Percentiles rank a stretch among this genome's conserved stretches.
Evolutionary conservation across 1,140 invertebrate species (phyloP).

Genomic region (Homarus americanus): DNA sequence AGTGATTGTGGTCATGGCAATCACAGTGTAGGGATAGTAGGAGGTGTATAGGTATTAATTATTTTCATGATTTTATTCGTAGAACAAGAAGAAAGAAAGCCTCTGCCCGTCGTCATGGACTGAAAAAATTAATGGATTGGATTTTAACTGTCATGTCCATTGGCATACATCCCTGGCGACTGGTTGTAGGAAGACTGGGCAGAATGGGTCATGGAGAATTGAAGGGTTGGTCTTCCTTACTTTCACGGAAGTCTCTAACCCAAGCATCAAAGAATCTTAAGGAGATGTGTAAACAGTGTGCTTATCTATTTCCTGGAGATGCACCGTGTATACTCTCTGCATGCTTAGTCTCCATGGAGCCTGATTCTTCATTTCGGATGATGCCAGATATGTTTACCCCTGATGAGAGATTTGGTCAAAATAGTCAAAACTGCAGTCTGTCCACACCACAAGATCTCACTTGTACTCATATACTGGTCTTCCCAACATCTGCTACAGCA

Average conservation of each 20-base stretch:
- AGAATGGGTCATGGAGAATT: slow-evolving; percentile 98
- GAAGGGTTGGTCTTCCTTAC: slow-evolving; percentile 95
- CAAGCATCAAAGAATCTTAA: slow-evolving; percentile 92
- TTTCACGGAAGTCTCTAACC: slow-evolving; percentile 93
- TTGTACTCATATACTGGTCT: slow-evolving; percentile 98
- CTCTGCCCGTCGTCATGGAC: slow-evolving; percentile 90
- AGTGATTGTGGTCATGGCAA: too few relatives aligned
- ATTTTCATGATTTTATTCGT: slow-evolving; percentile 55
- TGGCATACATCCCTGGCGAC: slow-evolving; percentile 93
- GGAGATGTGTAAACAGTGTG: slow-evolving; percentile 94
- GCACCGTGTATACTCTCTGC: slow-evolving; percentile 96
- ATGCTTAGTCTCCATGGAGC: slow-evolving; percentile 97
- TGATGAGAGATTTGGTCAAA: slow-evolving; percentile 92
- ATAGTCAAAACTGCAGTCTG: slow-evolving; percentile 88
- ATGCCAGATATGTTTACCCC: slow-evolving; percentile 97
- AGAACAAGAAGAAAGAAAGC: slow-evolving; percentile 90
- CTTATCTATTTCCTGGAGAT: slow-evolving; percentile 87
- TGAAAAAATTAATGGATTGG: slow-evolving; percentile 98
- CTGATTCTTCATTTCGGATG: slow-evolving; percentile 93
- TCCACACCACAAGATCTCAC: slow-evolving; percentile 96
- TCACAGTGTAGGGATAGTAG: too few relatives aligned
- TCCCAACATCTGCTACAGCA: slow-evolving; percentile 97
- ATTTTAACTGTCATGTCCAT: slow-evolving; percentile 96
- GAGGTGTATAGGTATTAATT: background rate
- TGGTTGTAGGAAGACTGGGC: slow-evolving; percentile 97